Evolutionary conservation across 2,113 vertebrate genomes (phyloP), one percentile per base, ranked within the genome.

Genomic region (Sterna hirundo): DNA sequence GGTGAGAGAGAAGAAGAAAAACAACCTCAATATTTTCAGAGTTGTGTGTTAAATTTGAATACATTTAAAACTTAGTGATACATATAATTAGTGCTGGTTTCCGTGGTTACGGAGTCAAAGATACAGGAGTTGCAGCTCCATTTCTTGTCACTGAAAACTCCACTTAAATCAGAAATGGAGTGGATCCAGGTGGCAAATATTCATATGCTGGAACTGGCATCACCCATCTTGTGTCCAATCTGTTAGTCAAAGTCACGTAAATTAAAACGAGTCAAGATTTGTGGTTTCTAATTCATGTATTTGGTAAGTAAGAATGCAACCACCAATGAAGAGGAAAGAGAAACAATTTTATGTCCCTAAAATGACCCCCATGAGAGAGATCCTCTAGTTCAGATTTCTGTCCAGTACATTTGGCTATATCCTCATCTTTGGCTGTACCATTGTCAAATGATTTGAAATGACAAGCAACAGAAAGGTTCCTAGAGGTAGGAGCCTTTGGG

Each of bases 1-100:
- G 93, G 90, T 95, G 93, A 95, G 92, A 87, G 69, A 92, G 86
- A 93, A 92, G 88, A 89, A 76, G 85, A 86, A 94, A 97, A 96
- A 65, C 83, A 90, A 34, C 46, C 22, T 95, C 88, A 95, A 38
- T 95, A 84, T 96, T 96, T 96, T 92, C 80, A 86, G 74, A 93
- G n/a, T 76, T 89, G 92, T 87, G 69, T 74, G 80, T 95, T 93
- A 94, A 86, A 96, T 97, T 87, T 93, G 74, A 95, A 97, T 95
- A 83, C n/a, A 85, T 97, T 95, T 94, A 93, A 94, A 96, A 97
- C 83, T 96, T 93, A 85, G 86, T 76, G 61, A 93, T 93, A 97
- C 66, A 76, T 84, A 89, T 86, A 97, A 97, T 97, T 97, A 96
- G 83, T 85, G 61, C 83, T 93, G 52, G 96, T 97, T 97, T 96